These are phyloP conservation scores for Nymphalis polychloros DNA, from an alignment of 2,888 invertebrate species.

Conservation along the genomic window DNA sequence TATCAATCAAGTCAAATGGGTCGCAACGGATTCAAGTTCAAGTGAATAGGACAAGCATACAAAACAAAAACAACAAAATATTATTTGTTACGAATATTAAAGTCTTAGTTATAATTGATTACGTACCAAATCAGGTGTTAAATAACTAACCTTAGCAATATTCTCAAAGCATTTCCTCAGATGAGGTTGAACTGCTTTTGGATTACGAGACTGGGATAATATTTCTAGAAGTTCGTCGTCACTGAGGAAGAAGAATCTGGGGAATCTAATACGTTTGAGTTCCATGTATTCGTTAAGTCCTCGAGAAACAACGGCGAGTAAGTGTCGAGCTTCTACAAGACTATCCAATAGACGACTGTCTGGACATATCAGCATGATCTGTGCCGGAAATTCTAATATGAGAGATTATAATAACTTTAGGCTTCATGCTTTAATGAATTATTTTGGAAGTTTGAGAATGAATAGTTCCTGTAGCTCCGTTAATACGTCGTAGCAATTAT, in stretches of 20 bases:
- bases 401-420: no score
- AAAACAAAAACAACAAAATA: no score
- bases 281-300: constrained; percentile 90
- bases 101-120: no score
- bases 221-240: constrained; percentile 92
- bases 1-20: no score
- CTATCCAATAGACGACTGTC: constrained; percentile 85
- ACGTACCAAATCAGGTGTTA: background rate
- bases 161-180: constrained; percentile 92
- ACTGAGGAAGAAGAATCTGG: constrained; percentile 89
- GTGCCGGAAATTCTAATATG: constrained; percentile 17
- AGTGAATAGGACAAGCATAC: no score
- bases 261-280: constrained; percentile 87
- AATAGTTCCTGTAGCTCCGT: no score
- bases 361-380: constrained; percentile 85
- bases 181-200: constrained; percentile 89
- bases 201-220: constrained; percentile 89
- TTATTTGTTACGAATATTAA: no score
- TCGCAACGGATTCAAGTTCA: no score
- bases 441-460: no score
- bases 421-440: no score
- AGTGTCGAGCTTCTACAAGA: constrained; percentile 85
- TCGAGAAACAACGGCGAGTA: constrained; percentile 87
- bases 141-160: constrained; percentile 80
- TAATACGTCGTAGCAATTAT: no score